Evolutionary conservation across 2,888 invertebrate genomes (phyloP).

Genomic region (Rhimphoctona megacephalus): DNA sequence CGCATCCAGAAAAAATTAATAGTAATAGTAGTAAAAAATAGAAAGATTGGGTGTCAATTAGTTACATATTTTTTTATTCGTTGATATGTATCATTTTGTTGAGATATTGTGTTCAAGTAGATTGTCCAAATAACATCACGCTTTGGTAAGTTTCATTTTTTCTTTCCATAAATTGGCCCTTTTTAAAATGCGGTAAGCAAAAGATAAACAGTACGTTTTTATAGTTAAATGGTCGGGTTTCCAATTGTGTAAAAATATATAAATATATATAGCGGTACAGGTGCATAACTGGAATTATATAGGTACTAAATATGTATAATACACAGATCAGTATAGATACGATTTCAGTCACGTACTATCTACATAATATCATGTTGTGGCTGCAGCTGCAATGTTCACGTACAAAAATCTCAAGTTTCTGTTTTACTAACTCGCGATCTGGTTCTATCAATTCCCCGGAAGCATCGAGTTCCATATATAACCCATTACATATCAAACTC

Average conservation of each 20-base stretch:
- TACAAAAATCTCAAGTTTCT: slow-evolving; percentile 45
- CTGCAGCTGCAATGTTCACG: slow-evolving; percentile 29
- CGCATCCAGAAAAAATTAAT: too few relatives aligned
- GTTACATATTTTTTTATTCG: background rate
- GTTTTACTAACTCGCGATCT: slow-evolving; percentile 40
- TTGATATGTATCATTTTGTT: background rate
- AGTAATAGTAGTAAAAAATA: too few relatives aligned
- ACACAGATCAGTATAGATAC: slow-evolving; percentile 20
- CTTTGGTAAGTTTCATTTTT: background rate
- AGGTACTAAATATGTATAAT: slow-evolving; percentile 13
- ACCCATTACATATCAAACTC: background rate
- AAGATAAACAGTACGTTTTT: background rate
- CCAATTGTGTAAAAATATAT: slow-evolving; percentile 22
- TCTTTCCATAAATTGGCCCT: background rate
- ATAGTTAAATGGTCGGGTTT: background rate
- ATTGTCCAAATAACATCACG: background rate
- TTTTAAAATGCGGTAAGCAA: background rate
- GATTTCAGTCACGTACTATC: slow-evolving; percentile 31
- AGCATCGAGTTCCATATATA: slow-evolving; percentile 20
- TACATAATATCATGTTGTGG: slow-evolving; percentile 39
- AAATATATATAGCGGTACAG: background rate
- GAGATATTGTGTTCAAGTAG: background rate
- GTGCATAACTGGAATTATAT: slow-evolving; percentile 27
- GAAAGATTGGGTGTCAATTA: too few relatives aligned
- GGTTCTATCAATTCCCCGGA: slow-evolving; percentile 28